A percentile compares a stretch with the other conserved stretches of the same genome.
phyloP scores from a whole-genome alignment of 2,888 invertebrate species.

The Ditula angustiorana region DNA sequence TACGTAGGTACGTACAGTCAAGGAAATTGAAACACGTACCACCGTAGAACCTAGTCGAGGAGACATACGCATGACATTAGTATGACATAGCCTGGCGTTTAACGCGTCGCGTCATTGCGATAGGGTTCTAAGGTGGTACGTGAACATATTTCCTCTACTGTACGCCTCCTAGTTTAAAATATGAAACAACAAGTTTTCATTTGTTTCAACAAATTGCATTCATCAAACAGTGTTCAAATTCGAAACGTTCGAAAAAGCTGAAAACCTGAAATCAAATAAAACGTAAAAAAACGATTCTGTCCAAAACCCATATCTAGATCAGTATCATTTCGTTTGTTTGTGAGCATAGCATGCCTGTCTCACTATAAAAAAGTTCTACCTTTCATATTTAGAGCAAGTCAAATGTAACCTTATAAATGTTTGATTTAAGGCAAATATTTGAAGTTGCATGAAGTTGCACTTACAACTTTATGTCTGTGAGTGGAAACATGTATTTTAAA shows the following conservation, averaged over 20 bases:
- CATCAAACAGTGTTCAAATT: not conserved
- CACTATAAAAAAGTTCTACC: not conserved
- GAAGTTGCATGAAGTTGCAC: not conserved
- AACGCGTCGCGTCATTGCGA: no score
- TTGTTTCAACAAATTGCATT: not conserved
- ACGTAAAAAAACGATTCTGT: not conserved
- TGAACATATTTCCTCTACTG: no score
- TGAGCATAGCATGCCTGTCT: not conserved
- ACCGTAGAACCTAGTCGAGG: no score
- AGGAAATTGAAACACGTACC: no score
- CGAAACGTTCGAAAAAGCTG: not conserved
- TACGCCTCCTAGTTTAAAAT: no score
- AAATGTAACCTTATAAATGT: not conserved
- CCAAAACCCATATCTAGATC: constrained; percentile 3
- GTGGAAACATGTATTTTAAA: constrained; percentile 53
- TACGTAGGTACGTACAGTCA: no score
- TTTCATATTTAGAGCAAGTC: not conserved
- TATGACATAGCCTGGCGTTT: no score
- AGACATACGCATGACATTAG: no score
- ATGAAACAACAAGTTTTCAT: no score
- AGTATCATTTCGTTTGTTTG: not conserved
- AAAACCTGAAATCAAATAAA: not conserved
- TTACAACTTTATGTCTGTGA: not conserved
- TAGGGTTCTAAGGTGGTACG: no score
- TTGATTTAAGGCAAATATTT: not conserved